Evolutionary conservation across 2,797 vertebrate genomes (phyloP).

Genomic region (Siniperca scherzeri): DNA sequence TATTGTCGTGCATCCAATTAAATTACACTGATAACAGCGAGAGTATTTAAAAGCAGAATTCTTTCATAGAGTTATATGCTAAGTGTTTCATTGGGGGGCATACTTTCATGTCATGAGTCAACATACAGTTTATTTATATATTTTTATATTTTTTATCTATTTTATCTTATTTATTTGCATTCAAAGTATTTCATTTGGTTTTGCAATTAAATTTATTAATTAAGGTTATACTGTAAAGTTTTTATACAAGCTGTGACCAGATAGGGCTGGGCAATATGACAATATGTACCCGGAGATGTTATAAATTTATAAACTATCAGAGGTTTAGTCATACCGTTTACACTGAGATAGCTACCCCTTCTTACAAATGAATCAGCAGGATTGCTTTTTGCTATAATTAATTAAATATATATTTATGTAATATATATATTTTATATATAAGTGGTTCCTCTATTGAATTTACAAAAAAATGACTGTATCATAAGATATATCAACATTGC

Average conservation of each 20-base stretch:
- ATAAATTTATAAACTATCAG: not conserved
- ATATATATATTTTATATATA: too few relatives aligned
- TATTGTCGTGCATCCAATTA: slow-evolving; percentile 7
- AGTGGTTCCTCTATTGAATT: too few relatives aligned
- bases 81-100: slow-evolving; percentile 2
- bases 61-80: not conserved
- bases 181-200: not conserved
- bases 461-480: too few relatives aligned
- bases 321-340: too few relatives aligned
- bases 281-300: not conserved
- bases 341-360: too few relatives aligned
- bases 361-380: too few relatives aligned
- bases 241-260: too few relatives aligned
- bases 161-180: not conserved
- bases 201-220: not conserved
- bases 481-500: not conserved
- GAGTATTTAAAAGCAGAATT: not conserved
- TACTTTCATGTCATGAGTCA: not conserved
- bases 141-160: not conserved
- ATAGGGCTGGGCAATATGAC: not conserved
- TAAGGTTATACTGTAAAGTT: too few relatives aligned
- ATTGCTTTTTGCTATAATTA: too few relatives aligned
- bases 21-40: not conserved
- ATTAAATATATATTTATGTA: too few relatives aligned
- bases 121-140: too few relatives aligned